A percentile compares a stretch with the other conserved stretches of the same genome.
phyloP scores from a whole-genome alignment of 2,888 invertebrate species.

The Alsophila aescularia region DNA sequence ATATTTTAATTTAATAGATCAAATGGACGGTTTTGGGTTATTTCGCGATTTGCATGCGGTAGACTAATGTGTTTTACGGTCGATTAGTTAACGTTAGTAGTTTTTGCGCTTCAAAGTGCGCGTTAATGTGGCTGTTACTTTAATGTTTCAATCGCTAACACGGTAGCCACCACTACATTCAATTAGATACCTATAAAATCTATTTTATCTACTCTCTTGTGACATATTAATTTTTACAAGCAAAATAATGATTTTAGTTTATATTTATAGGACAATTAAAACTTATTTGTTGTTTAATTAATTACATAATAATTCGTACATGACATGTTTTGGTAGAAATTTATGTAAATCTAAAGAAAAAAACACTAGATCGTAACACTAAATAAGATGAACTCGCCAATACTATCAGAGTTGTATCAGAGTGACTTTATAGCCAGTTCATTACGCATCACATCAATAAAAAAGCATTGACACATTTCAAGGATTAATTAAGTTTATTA shows the following conservation, averaged over 20 bases:
- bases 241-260: neutral
- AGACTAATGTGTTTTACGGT: slow-evolving; percentile 37
- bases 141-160: slow-evolving; percentile 9
- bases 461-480: slow-evolving; percentile 33
- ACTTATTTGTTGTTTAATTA: slow-evolving; percentile 14
- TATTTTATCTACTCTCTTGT: neutral
- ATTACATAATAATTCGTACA: too few species aligned
- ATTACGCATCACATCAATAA: slow-evolving; percentile 27
- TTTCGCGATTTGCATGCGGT: slow-evolving; percentile 50
- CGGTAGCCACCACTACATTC: slow-evolving; percentile 12
- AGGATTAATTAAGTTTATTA: slow-evolving; percentile 33
- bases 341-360: slow-evolving; percentile 14
- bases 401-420: too few species aligned
- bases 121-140: slow-evolving; percentile 24
- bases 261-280: neutral
- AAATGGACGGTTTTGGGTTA: slow-evolving; percentile 49
- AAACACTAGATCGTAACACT: neutral
- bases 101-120: slow-evolving; percentile 33
- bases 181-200: too few species aligned
- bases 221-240: neutral
- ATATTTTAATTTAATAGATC: slow-evolving; percentile 70
- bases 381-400: slow-evolving; percentile 9
- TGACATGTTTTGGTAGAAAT: slow-evolving; percentile 11
- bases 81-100: slow-evolving; percentile 35
- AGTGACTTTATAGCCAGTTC: slow-evolving; percentile 27